Percentiles rank a stretch among this genome's conserved stretches.
phyloP scores from a whole-genome alignment of 2,797 vertebrate genomes.

The Rhinella marina region DNA sequence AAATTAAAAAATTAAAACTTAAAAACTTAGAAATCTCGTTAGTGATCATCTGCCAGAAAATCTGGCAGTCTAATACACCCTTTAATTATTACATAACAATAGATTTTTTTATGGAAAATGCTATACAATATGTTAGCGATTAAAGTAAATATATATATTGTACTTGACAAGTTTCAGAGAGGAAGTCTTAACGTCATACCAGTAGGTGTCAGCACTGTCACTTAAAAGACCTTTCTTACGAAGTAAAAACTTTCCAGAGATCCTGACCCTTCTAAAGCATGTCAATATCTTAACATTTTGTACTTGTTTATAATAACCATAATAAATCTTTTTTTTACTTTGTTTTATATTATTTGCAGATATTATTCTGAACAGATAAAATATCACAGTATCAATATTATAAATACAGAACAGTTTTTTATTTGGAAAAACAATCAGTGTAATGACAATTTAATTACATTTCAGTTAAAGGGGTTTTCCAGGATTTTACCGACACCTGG shows the following conservation, averaged over 20 bases:
- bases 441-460: neutral
- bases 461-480: too few relatives aligned
- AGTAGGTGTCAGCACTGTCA: slow-evolving; percentile 56
- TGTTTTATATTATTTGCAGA: neutral
- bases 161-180: neutral
- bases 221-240: slow-evolving; percentile 6
- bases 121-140: neutral
- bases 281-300: neutral
- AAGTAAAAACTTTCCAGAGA: neutral
- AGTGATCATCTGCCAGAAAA: too few relatives aligned
- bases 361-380: neutral
- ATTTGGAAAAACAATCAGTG: neutral
- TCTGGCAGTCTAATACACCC: too few relatives aligned
- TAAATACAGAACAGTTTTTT: neutral
- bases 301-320: neutral
- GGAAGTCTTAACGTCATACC: slow-evolving; percentile 13
- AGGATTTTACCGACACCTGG: too few relatives aligned
- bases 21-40: too few relatives aligned
- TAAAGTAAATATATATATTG: neutral
- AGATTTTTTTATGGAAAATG: neutral
- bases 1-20: too few relatives aligned
- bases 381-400: neutral
- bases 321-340: too few relatives aligned
- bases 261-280: neutral
- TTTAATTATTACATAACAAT: too few relatives aligned